Conservation (phyloP, 2,888 invertebrate genomes). For the Willowsia nigromaculata region DNA sequence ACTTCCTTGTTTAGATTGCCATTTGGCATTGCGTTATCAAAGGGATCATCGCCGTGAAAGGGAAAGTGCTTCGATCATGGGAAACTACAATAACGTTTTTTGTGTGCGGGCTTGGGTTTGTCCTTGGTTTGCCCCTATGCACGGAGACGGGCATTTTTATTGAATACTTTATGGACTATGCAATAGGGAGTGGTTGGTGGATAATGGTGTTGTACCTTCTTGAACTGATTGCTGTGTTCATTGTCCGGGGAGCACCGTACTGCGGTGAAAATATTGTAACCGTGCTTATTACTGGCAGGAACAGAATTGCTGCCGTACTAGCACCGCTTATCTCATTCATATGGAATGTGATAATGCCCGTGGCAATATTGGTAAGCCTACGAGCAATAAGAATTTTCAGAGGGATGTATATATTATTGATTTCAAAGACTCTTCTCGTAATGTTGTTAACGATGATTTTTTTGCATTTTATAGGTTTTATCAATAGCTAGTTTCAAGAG, state of each 20-base stretch:
- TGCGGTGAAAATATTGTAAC: slow-evolving; percentile 88
- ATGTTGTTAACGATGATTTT: no score
- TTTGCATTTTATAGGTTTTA: slow-evolving; percentile 82
- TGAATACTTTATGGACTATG: slow-evolving; percentile 92
- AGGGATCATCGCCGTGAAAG: slow-evolving; percentile 89
- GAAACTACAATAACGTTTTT: slow-evolving; percentile 91
- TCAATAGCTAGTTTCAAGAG: slow-evolving; percentile 87
- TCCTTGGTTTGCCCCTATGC: slow-evolving; percentile 91
- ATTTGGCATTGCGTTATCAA: slow-evolving; percentile 95
- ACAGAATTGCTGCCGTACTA: slow-evolving; percentile 80
- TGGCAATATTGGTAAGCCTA: slow-evolving; percentile 87
- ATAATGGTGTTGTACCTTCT: slow-evolving; percentile 89
- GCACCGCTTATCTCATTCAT: slow-evolving; percentile 89
- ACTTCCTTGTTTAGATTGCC: slow-evolving; percentile 83
- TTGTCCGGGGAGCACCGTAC: slow-evolving; percentile 92
- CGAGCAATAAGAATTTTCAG: background rate
- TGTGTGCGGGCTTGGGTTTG: slow-evolving; percentile 90
- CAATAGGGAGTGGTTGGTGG: slow-evolving; percentile 93
- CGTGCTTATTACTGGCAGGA: slow-evolving; percentile 81
- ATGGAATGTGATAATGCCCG: slow-evolving; percentile 93
- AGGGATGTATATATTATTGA: background rate
- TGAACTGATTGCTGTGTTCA: slow-evolving; percentile 90
- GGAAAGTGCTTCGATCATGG: slow-evolving; percentile 87
- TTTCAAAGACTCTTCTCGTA: background rate
- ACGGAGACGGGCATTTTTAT: slow-evolving; percentile 92